These are phyloP conservation scores for Parauchenoglanis ngamensis DNA, from an alignment of 2,797 vertebrate species.

Conservation along the genomic window DNA sequence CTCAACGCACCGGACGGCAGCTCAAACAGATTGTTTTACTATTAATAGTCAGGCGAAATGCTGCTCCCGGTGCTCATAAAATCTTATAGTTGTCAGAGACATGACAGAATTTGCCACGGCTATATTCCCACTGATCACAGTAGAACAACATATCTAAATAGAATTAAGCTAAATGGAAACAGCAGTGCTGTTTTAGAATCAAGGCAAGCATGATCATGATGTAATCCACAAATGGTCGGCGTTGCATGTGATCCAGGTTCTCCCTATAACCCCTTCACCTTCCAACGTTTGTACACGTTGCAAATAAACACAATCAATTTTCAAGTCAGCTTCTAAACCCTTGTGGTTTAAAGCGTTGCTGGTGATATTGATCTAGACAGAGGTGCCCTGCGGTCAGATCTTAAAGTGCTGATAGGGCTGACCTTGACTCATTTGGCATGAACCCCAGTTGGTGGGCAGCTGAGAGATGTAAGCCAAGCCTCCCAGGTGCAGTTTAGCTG, in stretches of 20 bases:
- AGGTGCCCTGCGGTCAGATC: slow-evolving; percentile 52
- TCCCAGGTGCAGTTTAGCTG: slow-evolving; percentile 52
- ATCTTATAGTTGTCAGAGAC: slow-evolving; percentile 29
- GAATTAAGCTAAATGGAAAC: slow-evolving; percentile 18
- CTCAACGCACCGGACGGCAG: not conserved
- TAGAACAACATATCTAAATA: not conserved
- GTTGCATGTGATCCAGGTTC: not conserved
- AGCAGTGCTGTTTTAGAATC: not conserved
- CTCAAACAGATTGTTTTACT: slow-evolving; percentile 51
- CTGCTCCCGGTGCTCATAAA: slow-evolving; percentile 55
- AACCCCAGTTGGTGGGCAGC: slow-evolving; percentile 60
- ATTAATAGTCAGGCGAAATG: slow-evolving; percentile 50
- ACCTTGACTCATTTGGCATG: slow-evolving; percentile 59
- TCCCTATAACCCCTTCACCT: slow-evolving; percentile 22
- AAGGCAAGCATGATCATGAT: not conserved
- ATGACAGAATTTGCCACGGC: slow-evolving; percentile 6
- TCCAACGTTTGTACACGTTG: slow-evolving; percentile 46
- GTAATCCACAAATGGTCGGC: not conserved
- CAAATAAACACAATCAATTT: slow-evolving; percentile 61
- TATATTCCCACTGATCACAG: not conserved
- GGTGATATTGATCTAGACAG: slow-evolving; percentile 53
- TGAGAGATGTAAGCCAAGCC: slow-evolving; percentile 57
- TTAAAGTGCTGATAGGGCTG: slow-evolving; percentile 48
- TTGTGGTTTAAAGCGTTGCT: slow-evolving; percentile 31
- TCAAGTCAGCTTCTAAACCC: slow-evolving; percentile 43